These are phyloP conservation scores for Leucoma salicis DNA, from an alignment of 2,888 invertebrate species.

Conservation along the genomic window DNA sequence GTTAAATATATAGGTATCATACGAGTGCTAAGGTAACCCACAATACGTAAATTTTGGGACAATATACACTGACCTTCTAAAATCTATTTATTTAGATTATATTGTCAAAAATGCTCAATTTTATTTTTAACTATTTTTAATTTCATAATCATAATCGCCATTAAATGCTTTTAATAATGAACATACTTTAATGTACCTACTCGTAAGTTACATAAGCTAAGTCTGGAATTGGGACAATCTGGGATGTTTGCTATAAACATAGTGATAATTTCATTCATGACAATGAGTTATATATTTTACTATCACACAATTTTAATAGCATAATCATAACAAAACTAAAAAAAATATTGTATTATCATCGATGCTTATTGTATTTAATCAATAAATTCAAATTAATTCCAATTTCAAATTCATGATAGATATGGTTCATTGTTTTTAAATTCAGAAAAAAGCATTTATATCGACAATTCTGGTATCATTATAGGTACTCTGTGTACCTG, in stretches of 20 bases:
- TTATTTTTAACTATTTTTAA: background rate
- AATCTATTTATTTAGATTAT: background rate
- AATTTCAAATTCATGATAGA: background rate
- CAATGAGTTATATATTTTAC: background rate
- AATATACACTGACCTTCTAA: background rate
- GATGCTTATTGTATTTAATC: too few relatives aligned
- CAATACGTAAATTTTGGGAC: conserved; percentile 17
- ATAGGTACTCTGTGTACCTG: background rate
- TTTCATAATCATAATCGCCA: conserved; percentile 17
- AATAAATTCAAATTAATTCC: background rate
- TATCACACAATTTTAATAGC: background rate
- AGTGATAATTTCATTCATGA: conserved; percentile 5
- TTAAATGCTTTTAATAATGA: conserved; percentile 22
- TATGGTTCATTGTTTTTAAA: background rate
- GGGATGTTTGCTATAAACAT: conserved; percentile 42
- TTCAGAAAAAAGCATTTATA: background rate
- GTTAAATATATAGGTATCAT: conserved; percentile 1
- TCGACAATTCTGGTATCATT: too few relatives aligned
- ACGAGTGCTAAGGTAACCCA: conserved; percentile 21
- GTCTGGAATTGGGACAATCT: conserved; percentile 19
- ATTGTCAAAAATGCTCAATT: background rate
- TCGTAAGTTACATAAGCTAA: conserved; percentile 3
- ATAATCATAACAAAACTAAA: background rate
- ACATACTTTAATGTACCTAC: conserved; percentile 3
- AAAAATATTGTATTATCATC: background rate